Base-by-base conservation (phyloP, 2,888 invertebrate genomes). In the Gymnoscelis rufifasciata region DNA sequence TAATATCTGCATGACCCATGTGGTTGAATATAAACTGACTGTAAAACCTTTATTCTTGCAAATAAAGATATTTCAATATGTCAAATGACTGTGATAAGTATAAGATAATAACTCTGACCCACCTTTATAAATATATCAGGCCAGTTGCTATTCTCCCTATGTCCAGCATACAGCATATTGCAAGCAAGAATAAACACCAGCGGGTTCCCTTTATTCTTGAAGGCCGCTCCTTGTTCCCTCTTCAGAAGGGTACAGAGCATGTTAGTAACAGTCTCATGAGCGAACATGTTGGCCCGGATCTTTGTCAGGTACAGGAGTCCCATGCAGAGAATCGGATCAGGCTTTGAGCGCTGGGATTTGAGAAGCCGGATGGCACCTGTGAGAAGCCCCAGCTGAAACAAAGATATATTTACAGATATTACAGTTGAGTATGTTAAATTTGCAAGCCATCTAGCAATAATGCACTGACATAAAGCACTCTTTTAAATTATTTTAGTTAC, bases 91-190 rank as follows among this genome's bases (percentile, higher is more conserved):
- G 7, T 7, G 30, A 33, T 8, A 14, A 2, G 4, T n/a, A 1
- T 14, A n/a, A 4, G 0, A 15, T 33, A 13, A 1, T 5, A 31
- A 14, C 8, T 7, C 10, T 10, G 0, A 19, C 45, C 3, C 69
- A 95, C 95, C 91, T 95, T 96, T 1, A 98, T 91, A 86, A 98
- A 97, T 43, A 92, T 89, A 70, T 97, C 97, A 0, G 98, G 97
- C 98, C 98, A 98, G 61, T 93, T 92, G 52, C 90, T 92, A 58
- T 94, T 93, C 29, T 97, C 96, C 37, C 91, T 88, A 72, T 93
- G 97, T 0, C 95, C 95, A 57, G 93, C 91, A 68, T 94, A 91
- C 41, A 98, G 79, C 64, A 97, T 89, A 80, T 97, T 97, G 50
- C 96, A 93, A 3, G 95, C 94, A 33, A 97, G 78, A 19, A 96